A percentile compares a stretch with the other conserved stretches of the same genome.
Conservation (phyloP, 2,797 vertebrate genomes). For the Lithobates sylvaticus region DNA sequence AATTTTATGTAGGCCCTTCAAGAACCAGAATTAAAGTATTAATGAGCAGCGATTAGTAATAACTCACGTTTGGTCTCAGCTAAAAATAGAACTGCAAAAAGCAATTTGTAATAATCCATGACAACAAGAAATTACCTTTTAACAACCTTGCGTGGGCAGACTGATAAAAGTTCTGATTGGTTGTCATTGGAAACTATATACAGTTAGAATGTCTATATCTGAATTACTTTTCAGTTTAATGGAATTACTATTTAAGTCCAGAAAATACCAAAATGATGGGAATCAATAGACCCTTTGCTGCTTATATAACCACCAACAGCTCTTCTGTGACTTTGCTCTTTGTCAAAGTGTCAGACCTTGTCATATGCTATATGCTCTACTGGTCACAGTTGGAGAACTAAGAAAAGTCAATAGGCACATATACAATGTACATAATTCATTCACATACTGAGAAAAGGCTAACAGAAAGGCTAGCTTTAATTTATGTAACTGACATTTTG, state of each 20-base stretch:
- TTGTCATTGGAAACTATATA: not conserved
- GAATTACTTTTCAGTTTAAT: not conserved
- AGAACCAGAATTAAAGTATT: not conserved
- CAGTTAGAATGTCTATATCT: not conserved
- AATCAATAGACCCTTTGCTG: not conserved
- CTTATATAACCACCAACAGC: not conserved
- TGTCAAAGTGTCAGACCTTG: not conserved
- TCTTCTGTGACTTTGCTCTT: not conserved
- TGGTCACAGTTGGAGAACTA: conserved; percentile 13
- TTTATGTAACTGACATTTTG: conserved; percentile 3
- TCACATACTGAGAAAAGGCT: not conserved
- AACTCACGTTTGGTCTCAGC: not conserved
- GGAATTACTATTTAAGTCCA: not conserved
- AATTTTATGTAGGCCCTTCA: not conserved
- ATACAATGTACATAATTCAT: conserved; percentile 16
- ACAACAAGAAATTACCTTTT: not conserved
- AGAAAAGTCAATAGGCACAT: not conserved
- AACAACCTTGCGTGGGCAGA: not conserved
- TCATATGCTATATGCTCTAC: conserved; percentile 9
- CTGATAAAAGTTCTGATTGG: not conserved
- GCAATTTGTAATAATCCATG: not conserved
- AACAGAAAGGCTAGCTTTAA: conserved; percentile 16
- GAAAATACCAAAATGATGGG: not conserved
- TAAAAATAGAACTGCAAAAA: not conserved
- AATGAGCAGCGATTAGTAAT: not conserved